Conservation (phyloP, 2,113 vertebrate genomes). For the Corvus hawaiiensis region DNA sequence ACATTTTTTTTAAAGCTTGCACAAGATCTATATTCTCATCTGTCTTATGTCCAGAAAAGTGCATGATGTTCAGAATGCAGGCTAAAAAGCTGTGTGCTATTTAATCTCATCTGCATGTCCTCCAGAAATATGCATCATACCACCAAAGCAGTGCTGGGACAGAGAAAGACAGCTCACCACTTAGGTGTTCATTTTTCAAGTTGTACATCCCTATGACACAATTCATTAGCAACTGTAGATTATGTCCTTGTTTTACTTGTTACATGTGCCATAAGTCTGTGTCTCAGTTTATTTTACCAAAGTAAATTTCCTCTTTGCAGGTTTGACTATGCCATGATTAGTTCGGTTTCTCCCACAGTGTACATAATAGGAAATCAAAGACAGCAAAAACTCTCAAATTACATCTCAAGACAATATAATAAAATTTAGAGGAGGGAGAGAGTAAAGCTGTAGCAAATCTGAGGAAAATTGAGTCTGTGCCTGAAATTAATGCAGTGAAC, state of each 20-base stretch:
- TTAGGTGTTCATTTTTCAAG: background rate
- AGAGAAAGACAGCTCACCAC: background rate
- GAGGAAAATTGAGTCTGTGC: background rate
- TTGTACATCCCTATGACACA: background rate
- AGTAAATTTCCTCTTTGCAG: background rate
- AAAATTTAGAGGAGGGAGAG: background rate
- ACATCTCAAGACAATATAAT: background rate
- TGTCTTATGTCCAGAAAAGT: background rate
- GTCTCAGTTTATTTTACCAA: background rate
- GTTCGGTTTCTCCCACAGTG: background rate
- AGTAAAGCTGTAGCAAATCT: background rate
- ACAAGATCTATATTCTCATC: background rate
- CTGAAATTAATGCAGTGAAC: background rate
- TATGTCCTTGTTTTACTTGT: background rate
- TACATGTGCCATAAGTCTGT: rapidly evolving
- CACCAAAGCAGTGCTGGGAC: background rate
- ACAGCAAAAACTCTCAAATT: background rate
- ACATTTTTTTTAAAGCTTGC: background rate
- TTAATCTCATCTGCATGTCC: background rate
- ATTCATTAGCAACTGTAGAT: background rate
- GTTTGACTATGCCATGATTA: background rate
- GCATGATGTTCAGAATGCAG: background rate
- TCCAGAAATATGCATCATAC: background rate
- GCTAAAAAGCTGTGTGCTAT: background rate
- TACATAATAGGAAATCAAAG: background rate